Conservation (phyloP, 2,888 invertebrate genomes). For the Oasisia sp. region DNA sequence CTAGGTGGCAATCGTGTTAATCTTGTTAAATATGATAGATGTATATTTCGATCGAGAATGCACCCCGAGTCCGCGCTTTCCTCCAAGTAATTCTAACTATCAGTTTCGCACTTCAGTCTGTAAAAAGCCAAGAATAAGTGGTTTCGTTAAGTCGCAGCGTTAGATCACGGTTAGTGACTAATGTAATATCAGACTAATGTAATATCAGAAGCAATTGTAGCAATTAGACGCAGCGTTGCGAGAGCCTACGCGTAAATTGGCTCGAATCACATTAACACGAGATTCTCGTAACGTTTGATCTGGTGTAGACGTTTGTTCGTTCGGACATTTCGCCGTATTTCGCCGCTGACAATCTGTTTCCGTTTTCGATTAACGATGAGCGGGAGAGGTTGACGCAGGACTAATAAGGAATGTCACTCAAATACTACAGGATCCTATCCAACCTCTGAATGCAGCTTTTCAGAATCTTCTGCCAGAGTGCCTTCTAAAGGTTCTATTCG, state of each 20-base stretch:
- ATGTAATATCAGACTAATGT: not conserved
- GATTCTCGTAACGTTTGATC: not conserved
- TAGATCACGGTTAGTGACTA: not conserved
- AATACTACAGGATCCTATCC: too few relatives aligned
- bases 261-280: not conserved
- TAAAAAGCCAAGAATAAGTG: not conserved
- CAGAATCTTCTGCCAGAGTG: too few relatives aligned
- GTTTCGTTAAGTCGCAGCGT: not conserved
- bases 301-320: not conserved
- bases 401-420: too few relatives aligned
- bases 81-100: not conserved
- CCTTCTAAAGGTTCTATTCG: too few relatives aligned
- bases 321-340: not conserved
- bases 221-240: not conserved
- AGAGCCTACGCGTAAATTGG: not conserved
- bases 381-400: too few relatives aligned
- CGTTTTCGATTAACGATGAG: not conserved
- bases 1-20: too few relatives aligned
- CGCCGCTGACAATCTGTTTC: not conserved
- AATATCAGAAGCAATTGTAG: not conserved
- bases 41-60: too few relatives aligned
- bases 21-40: too few relatives aligned
- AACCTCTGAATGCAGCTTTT: too few relatives aligned
- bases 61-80: not conserved
- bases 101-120: not conserved